phyloP scores from a whole-genome alignment of 2,113 vertebrate species.

The Damaliscus lunatus region DNA sequence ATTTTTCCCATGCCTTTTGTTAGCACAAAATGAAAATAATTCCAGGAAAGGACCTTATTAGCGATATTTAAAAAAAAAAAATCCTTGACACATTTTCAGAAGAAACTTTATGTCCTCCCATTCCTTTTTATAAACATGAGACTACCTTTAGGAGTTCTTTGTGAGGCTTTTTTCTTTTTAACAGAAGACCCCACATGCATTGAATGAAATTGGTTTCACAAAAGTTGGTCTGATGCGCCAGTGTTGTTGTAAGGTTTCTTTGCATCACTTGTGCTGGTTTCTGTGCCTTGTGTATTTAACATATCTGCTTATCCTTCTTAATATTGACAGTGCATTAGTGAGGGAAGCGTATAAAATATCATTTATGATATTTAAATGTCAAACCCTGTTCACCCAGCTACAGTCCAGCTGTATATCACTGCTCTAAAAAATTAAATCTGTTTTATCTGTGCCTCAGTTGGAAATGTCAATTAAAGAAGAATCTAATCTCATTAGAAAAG shows the following conservation, averaged over 20 bases:
- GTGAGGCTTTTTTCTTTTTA: neutral
- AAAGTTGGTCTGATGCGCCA: slow-evolving; percentile 1
- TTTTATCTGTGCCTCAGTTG: slow-evolving; percentile 44
- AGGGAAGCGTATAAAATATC: neutral
- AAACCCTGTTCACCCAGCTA: slow-evolving; percentile 31
- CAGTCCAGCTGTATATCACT: slow-evolving; percentile 55
- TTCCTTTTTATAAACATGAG: slow-evolving; percentile 47
- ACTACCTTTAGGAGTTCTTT: slow-evolving; percentile 14
- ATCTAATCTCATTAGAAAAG: slow-evolving; percentile 62
- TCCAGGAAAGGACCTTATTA: slow-evolving; percentile 59
- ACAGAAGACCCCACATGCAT: neutral
- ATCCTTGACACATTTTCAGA: slow-evolving; percentile 42
- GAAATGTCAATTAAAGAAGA: slow-evolving; percentile 68
- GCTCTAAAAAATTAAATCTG: neutral
- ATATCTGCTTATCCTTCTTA: slow-evolving; percentile 4
- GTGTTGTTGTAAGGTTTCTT: neutral
- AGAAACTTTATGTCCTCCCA: slow-evolving; percentile 17
- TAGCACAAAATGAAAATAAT: slow-evolving; percentile 37
- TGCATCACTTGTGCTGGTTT: neutral
- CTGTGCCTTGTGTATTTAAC: neutral
- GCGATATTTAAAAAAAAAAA: slow-evolving; percentile 1
- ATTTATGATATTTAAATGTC: slow-evolving; percentile 60
- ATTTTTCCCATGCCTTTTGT: slow-evolving; percentile 32
- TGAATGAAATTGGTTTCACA: neutral
- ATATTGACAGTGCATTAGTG: neutral